These are phyloP conservation scores for Epinephelus cyanopodus DNA, from an alignment of 2,113 vertebrate species.

Conservation along the genomic window DNA sequence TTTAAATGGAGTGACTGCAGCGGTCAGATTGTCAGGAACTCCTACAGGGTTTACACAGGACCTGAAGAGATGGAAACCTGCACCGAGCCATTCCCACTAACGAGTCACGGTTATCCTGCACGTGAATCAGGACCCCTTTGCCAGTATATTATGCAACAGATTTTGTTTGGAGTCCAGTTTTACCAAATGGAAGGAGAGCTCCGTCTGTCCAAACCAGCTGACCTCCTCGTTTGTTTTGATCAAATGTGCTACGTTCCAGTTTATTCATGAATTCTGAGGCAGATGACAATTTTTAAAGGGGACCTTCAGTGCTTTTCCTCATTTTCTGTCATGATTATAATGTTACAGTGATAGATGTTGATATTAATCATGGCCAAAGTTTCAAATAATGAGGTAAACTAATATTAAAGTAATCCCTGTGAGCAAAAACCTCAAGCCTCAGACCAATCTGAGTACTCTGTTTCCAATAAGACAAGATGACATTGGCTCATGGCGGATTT, in stretches of 20 bases:
- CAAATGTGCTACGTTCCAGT: background rate
- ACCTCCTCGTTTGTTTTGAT: conserved; percentile 14
- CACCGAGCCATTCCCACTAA: conserved; percentile 31
- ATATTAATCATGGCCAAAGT: too few relatives aligned
- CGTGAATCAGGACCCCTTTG: conserved; percentile 20
- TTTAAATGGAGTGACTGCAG: conserved; percentile 45
- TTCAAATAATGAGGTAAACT: too few relatives aligned
- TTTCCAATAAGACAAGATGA: too few relatives aligned
- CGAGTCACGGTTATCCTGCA: conserved; percentile 53
- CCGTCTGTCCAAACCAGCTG: background rate
- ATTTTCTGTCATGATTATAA: too few relatives aligned
- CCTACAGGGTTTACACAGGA: conserved; percentile 56
- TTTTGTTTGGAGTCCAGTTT: conserved; percentile 24
- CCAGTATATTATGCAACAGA: conserved; percentile 60
- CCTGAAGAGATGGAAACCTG: conserved; percentile 70
- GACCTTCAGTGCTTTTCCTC: too few relatives aligned
- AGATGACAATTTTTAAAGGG: background rate
- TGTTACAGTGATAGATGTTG: too few relatives aligned
- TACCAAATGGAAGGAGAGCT: conserved; percentile 42
- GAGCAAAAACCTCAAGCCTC: too few relatives aligned
- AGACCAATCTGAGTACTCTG: too few relatives aligned
- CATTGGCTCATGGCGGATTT: too few relatives aligned
- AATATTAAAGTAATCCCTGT: too few relatives aligned
- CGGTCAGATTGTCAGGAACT: conserved; percentile 63
- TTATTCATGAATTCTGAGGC: background rate